Evolutionary conservation across 1,140 invertebrate species (phyloP).

Genomic region (Gryon sp.): DNA sequence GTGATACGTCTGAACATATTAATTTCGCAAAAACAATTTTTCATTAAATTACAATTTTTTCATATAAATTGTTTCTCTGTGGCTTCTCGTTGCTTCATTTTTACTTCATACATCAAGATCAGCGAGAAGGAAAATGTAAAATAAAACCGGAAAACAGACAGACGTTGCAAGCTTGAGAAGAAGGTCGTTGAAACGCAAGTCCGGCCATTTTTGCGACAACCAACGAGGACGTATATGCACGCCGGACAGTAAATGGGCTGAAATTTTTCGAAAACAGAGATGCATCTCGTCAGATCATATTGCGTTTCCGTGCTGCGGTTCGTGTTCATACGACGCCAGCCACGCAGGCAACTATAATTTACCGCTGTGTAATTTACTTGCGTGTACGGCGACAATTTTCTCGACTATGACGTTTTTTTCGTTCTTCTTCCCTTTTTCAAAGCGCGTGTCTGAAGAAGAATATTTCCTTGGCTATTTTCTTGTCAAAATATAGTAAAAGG

Average conservation of each 20-base stretch:
- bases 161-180: constrained; percentile 11
- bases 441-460: background rate
- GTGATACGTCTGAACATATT: no score
- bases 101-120: background rate
- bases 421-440: no score
- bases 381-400: constrained; percentile 47
- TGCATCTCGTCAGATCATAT: constrained; percentile 45
- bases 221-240: background rate
- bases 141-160: constrained; percentile 43
- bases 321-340: constrained; percentile 30
- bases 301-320: constrained; percentile 56
- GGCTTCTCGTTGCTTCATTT: background rate
- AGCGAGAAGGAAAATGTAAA: constrained; percentile 18
- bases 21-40: no score
- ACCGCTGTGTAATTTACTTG: constrained; percentile 45
- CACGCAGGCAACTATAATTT: constrained; percentile 42
- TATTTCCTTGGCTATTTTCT: constrained; percentile 38
- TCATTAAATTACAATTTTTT: no score
- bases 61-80: no score
- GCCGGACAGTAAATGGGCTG: constrained; percentile 16
- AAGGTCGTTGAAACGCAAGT: constrained; percentile 49
- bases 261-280: constrained; percentile 55
- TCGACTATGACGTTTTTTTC: background rate
- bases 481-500: constrained; percentile 33
- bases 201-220: constrained; percentile 13